These are phyloP conservation scores for Orchesellides sinensis DNA, from an alignment of 2,888 invertebrate species.

Conservation along the genomic window DNA sequence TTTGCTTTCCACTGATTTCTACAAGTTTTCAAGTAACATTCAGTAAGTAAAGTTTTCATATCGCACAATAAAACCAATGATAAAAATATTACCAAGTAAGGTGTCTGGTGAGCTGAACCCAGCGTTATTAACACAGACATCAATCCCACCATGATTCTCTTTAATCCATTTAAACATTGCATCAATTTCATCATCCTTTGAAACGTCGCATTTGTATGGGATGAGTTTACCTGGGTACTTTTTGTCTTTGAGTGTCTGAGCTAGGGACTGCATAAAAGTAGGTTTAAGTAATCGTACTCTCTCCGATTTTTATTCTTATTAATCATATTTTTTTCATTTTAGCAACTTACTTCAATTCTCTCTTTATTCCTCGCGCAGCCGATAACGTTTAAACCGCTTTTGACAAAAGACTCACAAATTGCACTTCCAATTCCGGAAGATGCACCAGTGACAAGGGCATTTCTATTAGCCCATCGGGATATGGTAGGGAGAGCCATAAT, in stretches of 20 bases:
- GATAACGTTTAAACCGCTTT: conserved; percentile 68
- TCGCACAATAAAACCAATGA: neutral
- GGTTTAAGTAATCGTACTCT: too few relatives aligned
- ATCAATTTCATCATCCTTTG: conserved; percentile 66
- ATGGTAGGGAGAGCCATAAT: conserved; percentile 63
- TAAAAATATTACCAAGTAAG: conserved; percentile 46
- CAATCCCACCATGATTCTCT: conserved; percentile 62
- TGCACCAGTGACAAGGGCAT: conserved; percentile 70
- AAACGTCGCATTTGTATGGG: conserved; percentile 66
- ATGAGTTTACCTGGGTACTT: conserved; percentile 64
- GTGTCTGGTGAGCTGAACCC: too few relatives aligned
- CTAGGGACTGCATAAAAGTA: conserved; percentile 44
- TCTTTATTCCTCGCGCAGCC: conserved; percentile 70
- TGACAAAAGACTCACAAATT: conserved; percentile 58
- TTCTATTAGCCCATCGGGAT: conserved; percentile 62
- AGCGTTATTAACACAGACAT: conserved; percentile 71
- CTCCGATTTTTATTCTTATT: too few relatives aligned
- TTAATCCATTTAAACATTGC: conserved; percentile 69
- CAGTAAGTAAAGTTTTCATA: neutral
- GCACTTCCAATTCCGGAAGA: conserved; percentile 68
- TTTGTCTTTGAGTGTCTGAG: conserved; percentile 51
- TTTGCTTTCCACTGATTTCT: conserved; percentile 62
- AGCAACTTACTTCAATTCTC: conserved; percentile 53
- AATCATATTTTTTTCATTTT: too few relatives aligned
- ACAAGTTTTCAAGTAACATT: too few relatives aligned